Percentiles rank a stretch among this genome's conserved stretches.
Conservation (phyloP, 2,113 vertebrate species). For the Petrocephalus zakoni region DNA sequence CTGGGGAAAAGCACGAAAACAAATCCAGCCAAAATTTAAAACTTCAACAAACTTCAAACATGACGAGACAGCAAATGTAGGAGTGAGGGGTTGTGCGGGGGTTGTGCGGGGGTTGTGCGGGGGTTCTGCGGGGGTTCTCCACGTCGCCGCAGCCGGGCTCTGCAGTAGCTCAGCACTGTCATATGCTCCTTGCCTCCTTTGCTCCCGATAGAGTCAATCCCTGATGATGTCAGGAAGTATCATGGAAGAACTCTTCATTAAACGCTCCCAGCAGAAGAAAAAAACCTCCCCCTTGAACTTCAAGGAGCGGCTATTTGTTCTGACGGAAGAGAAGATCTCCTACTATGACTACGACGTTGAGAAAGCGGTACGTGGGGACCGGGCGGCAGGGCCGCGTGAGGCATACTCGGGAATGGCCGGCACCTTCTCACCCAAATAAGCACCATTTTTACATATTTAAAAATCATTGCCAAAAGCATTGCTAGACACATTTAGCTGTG, state of each 20-base stretch:
- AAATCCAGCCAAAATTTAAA: background rate
- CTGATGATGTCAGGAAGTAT: slow-evolving; percentile 70
- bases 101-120: no score
- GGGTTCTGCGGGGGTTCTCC: no score
- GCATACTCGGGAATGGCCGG: no score
- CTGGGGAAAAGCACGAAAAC: background rate
- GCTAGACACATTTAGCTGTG: background rate
- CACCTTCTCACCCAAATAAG: background rate
- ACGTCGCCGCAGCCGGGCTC: no score
- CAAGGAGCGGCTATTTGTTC: slow-evolving; percentile 87
- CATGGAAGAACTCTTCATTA: slow-evolving; percentile 87
- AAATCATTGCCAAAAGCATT: background rate
- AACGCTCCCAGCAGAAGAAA: slow-evolving; percentile 95
- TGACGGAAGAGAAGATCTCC: slow-evolving; percentile 76
- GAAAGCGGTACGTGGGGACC: slow-evolving; percentile 65
- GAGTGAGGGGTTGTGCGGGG: background rate
- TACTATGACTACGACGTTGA: slow-evolving; percentile 93
- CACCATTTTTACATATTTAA: background rate
- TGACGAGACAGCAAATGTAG: background rate
- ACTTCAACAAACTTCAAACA: background rate
- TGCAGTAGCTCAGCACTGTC: background rate
- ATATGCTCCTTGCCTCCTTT: slow-evolving; percentile 10
- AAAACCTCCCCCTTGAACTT: slow-evolving; percentile 95
- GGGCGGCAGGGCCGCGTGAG: no score
- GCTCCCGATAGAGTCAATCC: slow-evolving; percentile 27